Evolutionary conservation across 2,888 invertebrate genomes (phyloP), one percentile per base, ranked within the genome.

Genomic region (Caradrina clavipalpis): DNA sequence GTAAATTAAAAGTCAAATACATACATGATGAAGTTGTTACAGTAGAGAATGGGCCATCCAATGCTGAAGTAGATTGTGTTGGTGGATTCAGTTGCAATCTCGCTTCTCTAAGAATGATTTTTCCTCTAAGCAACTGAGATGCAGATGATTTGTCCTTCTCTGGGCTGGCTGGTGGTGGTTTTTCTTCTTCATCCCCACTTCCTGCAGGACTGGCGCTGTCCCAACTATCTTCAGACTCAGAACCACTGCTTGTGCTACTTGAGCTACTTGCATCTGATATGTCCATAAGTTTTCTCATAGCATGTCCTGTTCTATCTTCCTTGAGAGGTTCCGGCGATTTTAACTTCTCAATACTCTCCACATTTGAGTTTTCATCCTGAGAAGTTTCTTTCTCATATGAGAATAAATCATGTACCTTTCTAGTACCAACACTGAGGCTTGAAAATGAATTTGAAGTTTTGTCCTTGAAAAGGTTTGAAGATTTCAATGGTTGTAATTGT

Each of bases 101-200:
- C 13, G 97, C 97, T 90, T 97, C 97, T 73, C 97, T 95, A 62
- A 97, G 96, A 69, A 98, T 97, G 31, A 97, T 97, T 90, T 97
- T 97, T 15, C 97, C 97, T 83, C 97, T 96, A 39, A 96, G 92
- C 54, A 97, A 88, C 80, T 97, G 97, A 53, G 96, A 96, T 69
- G 94, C 90, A 69, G 91, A 88, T 21, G 93, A 85, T 73, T 95
- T 95, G 58, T 95, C 96, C 82, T 94, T 94, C 76, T 95, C 95
- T 59, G 95, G 95, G 80, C 94, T 96, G 55, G 95, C 92, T 69
- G 96, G 94, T 22, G 88, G 84, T 64, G 91, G 90, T 59, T 88
- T 92, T 49, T 95, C 94, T 73, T 90, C 92, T 56, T 96, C 96
- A 82, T 94, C 93, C 22, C 91, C 93, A 87, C 93, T 94, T 47